Conservation (phyloP, 2,113 vertebrate genomes). For the Panurus biarmicus region DNA sequence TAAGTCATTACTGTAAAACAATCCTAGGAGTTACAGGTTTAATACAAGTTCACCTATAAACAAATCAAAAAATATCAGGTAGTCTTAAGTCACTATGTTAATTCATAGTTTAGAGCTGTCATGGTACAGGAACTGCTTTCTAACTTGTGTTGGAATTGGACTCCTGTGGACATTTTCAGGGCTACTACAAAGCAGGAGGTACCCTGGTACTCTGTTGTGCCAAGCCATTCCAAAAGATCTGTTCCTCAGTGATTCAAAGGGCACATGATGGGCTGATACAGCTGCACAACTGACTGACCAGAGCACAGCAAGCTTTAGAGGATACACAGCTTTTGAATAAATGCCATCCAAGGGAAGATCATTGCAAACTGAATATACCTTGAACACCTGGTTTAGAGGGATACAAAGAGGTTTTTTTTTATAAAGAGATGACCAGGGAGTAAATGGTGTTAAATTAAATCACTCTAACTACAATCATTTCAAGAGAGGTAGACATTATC, state of each 20-base stretch:
- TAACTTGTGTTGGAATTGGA: not conserved
- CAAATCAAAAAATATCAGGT: not conserved
- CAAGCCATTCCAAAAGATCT: not conserved
- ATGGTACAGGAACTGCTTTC: not conserved
- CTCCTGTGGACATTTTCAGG: not conserved
- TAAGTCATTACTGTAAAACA: not conserved
- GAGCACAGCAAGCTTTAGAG: not conserved
- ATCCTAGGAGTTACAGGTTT: not conserved
- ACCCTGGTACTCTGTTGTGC: not conserved
- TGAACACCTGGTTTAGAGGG: not conserved
- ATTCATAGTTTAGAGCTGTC: not conserved
- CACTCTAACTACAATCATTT: not conserved
- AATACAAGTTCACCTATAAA: not conserved
- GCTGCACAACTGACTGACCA: not conserved
- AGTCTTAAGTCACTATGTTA: not conserved
- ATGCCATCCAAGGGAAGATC: not conserved
- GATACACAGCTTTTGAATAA: not conserved
- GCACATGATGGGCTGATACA: not conserved
- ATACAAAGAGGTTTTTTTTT: not conserved
- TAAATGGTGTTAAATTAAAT: not conserved
- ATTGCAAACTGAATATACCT: not conserved
- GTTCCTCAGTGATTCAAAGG: not conserved
- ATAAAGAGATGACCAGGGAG: not conserved
- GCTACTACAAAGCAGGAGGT: not conserved
- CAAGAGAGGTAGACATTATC: not conserved